Evolutionary conservation across 64 coral and sea anemone genomes (phyloP).

Genomic region (Actinia equina): DNA sequence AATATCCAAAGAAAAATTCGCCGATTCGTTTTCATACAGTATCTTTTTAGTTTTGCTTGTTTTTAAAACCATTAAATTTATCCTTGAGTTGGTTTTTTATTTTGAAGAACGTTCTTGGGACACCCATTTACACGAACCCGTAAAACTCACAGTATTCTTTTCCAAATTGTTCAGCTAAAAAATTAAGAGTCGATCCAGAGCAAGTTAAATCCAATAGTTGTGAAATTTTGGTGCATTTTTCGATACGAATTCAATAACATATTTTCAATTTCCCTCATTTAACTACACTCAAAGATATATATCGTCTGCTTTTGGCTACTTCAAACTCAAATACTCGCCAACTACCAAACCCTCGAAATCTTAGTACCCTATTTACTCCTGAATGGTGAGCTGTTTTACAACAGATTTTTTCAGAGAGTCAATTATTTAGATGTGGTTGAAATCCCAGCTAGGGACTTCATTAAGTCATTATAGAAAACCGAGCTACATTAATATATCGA

Average conservation of each 20-base stretch:
- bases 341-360: constrained; percentile 11
- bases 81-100: neutral
- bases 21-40: neutral
- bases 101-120: neutral
- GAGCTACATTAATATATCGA: neutral
- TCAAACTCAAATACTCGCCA: constrained; percentile 2
- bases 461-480: neutral
- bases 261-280: neutral
- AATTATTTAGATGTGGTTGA: neutral
- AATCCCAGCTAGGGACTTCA: constrained; percentile 1
- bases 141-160: neutral
- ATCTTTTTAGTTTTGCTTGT: neutral
- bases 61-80: constrained; percentile 2
- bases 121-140: neutral
- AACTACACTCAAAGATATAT: constrained; percentile 16
- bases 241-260: neutral
- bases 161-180: neutral
- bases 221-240: neutral
- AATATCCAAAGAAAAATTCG: no score
- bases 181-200: neutral
- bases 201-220: neutral
- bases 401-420: neutral
- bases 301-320: constrained; percentile 6
- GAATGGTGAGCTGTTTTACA: neutral
- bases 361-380: constrained; percentile 6